Base-by-base conservation (phyloP, 2,797 vertebrate species). In the Ispidina lecontei region DNA sequence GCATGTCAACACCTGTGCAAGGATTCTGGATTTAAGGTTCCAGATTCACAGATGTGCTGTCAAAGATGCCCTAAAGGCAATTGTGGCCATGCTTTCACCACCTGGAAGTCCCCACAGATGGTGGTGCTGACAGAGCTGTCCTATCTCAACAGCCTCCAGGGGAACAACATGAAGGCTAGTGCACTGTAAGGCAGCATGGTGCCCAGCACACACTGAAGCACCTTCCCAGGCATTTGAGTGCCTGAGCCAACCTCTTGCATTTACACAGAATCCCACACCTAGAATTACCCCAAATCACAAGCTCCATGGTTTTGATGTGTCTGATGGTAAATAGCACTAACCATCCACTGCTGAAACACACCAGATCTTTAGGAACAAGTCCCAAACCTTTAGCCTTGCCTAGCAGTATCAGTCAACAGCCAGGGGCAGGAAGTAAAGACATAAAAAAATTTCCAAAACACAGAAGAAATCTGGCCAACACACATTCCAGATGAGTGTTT, bases 101-200 rank as follows among this genome's bases (percentile, higher is more conserved):
- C 44, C 17, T 35, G 19, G 33, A 68, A 77, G 78, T 28, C 67
- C n/a, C 20, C 43, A 29, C 13, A 28, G 29, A 6, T 0, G 0
- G 43, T 1, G 0, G 67, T 6, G 47, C 26, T 54, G 62, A 63
- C 1, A 0, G n/a, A 59, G 46, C 33, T 31, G 37, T 46, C 46
- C 33, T 52, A 22, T 14, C 39, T 31, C 71, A 72, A 29, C 35
- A 56, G 9, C 46, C 41, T 80, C n/a, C 28, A 0, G 0, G 4
- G 29, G 23, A 52, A 6, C 1, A 2, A 26, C 35, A 64, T 43
- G 26, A 80, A 14, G 26, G 33, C 62, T 2, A 46, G 49, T 20
- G 20, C 52, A 63, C 31, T 64, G 41, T 6, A 59, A 84, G 26
- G 33, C 58, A 71, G 52, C 39, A 69, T 76, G 82, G 58, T 8